A percentile compares a stretch with the other conserved stretches of the same genome.
phyloP scores from a whole-genome alignment of 2,888 invertebrate species.

The Cryptocheilus praepositus region DNA sequence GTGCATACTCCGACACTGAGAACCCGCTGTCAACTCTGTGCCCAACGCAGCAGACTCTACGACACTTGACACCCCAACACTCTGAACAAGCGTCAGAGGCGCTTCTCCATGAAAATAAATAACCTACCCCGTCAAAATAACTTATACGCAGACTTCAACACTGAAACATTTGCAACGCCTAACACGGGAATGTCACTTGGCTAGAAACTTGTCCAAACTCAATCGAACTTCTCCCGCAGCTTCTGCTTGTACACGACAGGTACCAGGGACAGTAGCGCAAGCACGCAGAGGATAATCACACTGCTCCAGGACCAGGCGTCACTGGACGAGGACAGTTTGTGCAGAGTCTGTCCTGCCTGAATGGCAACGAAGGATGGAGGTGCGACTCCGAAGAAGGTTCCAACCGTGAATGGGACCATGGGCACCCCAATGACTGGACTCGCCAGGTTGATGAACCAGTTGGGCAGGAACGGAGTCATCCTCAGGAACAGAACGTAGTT shows the following conservation, averaged over 20 bases:
- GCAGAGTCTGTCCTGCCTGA: constrained; percentile 97
- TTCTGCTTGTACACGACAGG: constrained; percentile 91
- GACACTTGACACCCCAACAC: no score
- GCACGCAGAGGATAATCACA: constrained; percentile 84
- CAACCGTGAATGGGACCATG: constrained; percentile 91
- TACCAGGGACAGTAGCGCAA: constrained; percentile 89
- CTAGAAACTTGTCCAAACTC: constrained; percentile 54
- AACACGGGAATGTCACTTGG: constrained; percentile 7
- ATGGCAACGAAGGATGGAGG: constrained; percentile 98
- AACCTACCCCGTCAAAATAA: no score
- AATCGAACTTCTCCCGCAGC: constrained; percentile 87
- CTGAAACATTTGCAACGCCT: no score
- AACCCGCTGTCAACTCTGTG: no score
- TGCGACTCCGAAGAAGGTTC: constrained; percentile 97
- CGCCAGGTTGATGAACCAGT: constrained; percentile 99
- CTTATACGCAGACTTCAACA: no score
- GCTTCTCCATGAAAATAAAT: no score
- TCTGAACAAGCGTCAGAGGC: no score
- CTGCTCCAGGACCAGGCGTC: constrained; percentile 93
- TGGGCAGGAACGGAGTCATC: constrained; percentile 97
- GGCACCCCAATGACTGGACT: constrained; percentile 98
- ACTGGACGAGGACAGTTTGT: constrained; percentile 91
- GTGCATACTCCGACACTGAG: background rate
- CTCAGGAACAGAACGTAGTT: constrained; percentile 98
- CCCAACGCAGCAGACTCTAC: background rate